These are phyloP conservation scores for Mico argentatus DNA, from an alignment of 2,797 vertebrate species.

Conservation along the genomic window DNA sequence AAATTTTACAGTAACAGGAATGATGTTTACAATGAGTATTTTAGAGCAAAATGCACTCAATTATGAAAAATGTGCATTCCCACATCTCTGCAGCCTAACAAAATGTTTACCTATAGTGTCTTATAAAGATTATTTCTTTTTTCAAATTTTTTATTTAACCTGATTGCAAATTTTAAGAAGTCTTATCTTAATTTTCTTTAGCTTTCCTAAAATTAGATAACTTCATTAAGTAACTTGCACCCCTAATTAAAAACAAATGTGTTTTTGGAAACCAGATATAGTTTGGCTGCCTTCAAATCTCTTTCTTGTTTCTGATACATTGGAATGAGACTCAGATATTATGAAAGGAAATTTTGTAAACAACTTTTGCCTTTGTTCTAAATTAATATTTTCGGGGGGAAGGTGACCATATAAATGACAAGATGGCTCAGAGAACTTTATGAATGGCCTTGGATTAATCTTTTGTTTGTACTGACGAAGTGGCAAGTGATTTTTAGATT, in stretches of 20 bases:
- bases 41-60: slow-evolving; percentile 65
- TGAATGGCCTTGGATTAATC: slow-evolving; percentile 11
- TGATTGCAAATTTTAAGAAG: slow-evolving; percentile 58
- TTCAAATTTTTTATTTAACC: slow-evolving; percentile 63
- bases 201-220: slow-evolving; percentile 77
- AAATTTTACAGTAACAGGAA: slow-evolving; percentile 63
- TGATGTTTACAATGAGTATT: slow-evolving; percentile 76
- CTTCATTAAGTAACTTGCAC: slow-evolving; percentile 72
- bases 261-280: slow-evolving; percentile 64
- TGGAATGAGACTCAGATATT: slow-evolving; percentile 60
- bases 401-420: neutral
- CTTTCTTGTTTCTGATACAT: slow-evolving; percentile 56
- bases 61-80: slow-evolving; percentile 65
- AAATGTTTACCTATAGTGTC: slow-evolving; percentile 49
- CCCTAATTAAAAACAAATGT: slow-evolving; percentile 79
- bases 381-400: neutral
- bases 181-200: slow-evolving; percentile 65
- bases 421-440: slow-evolving; percentile 36
- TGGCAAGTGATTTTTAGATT: slow-evolving; percentile 63
- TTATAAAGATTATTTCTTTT: slow-evolving; percentile 63
- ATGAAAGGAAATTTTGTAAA: slow-evolving; percentile 71
- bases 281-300: slow-evolving; percentile 42
- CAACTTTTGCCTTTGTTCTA: slow-evolving; percentile 51
- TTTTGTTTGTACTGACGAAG: slow-evolving; percentile 58
- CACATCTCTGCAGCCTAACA: neutral